These are phyloP conservation scores for Alces alces DNA, from an alignment of 2,113 vertebrate genomes.

Conservation along the genomic window DNA sequence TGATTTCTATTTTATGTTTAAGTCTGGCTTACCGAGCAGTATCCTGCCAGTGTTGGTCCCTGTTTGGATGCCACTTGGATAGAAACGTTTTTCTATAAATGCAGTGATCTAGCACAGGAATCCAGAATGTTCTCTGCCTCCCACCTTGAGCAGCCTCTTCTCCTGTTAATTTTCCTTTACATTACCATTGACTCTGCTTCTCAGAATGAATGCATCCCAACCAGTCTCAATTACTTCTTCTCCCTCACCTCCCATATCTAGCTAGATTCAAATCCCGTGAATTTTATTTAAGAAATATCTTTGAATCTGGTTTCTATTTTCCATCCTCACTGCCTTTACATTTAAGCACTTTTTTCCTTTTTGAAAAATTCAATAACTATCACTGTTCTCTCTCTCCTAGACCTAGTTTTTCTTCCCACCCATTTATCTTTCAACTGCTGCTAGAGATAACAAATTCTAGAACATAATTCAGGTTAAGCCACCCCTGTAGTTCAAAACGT, in stretches of 20 bases:
- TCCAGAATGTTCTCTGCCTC: background rate
- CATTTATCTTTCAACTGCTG: background rate
- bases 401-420: background rate
- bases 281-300: background rate
- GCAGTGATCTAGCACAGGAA: background rate
- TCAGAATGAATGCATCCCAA: background rate
- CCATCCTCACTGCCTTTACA: background rate
- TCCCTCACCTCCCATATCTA: background rate
- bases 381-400: background rate
- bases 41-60: background rate
- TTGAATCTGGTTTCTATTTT: background rate
- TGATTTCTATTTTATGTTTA: constrained; percentile 45
- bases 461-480: background rate
- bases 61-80: background rate
- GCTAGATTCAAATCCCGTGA: background rate
- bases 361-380: background rate
- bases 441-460: background rate
- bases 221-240: background rate
- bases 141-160: background rate
- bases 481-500: background rate
- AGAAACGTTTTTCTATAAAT: background rate
- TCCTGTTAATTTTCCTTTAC: background rate
- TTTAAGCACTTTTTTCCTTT: background rate
- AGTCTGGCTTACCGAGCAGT: constrained; percentile 35
- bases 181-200: background rate